Conservation (phyloP, 1,140 invertebrate genomes). For the Elysia chlorotica region DNA sequence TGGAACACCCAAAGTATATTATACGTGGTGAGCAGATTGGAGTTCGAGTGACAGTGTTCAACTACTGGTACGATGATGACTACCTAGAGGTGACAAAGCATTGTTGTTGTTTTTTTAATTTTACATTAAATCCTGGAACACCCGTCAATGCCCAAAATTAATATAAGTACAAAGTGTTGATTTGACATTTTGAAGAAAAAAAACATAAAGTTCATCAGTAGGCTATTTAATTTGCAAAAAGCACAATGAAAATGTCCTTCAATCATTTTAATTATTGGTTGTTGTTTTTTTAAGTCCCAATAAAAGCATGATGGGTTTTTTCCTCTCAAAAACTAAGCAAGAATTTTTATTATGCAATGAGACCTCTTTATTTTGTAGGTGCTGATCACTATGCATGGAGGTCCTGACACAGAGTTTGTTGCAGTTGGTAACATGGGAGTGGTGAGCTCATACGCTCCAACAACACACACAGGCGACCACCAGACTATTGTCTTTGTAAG, state of each 20-base stretch:
- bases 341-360: no score
- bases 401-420: slow-evolving; percentile 90
- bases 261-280: no score
- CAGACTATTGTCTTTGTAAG: slow-evolving; percentile 93
- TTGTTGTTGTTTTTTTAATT: not conserved
- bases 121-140: no score
- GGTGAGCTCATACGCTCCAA: slow-evolving; percentile 74
- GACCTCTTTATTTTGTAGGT: slow-evolving; percentile 71
- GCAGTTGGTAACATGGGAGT: slow-evolving; percentile 90
- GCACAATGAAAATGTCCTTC: no score
- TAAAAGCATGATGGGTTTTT: no score
- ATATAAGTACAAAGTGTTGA: no score
- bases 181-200: no score
- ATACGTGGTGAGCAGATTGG: slow-evolving; percentile 93
- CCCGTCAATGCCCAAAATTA: no score
- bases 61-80: slow-evolving; percentile 82
- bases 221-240: no score
- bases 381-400: slow-evolving; percentile 76
- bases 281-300: no score
- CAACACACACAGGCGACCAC: slow-evolving; percentile 88
- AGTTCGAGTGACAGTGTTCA: slow-evolving; percentile 89
- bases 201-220: no score
- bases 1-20: slow-evolving; percentile 85
- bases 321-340: no score
- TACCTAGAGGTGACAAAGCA: slow-evolving; percentile 65